A percentile compares a stretch with the other conserved stretches of the same genome.
phyloP scores from a whole-genome alignment of 1,140 invertebrate genomes.

The Pseudomyrmex pallidus region DNA sequence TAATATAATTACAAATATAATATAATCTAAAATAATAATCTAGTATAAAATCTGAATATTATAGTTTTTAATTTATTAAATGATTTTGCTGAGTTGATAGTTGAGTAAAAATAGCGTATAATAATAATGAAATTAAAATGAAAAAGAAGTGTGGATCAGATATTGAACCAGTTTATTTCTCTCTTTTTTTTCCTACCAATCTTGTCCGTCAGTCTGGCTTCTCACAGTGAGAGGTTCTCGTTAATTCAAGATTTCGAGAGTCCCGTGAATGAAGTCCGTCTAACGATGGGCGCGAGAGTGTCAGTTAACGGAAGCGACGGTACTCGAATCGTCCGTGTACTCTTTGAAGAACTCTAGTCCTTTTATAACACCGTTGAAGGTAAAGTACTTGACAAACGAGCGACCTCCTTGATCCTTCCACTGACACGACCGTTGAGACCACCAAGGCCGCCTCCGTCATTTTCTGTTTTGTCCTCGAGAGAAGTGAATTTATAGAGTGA shows the following conservation, averaged over 20 bases:
- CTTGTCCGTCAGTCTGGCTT: not conserved
- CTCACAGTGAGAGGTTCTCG: slow-evolving; percentile 28
- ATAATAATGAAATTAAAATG: not conserved
- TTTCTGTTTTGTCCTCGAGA: slow-evolving; percentile 19
- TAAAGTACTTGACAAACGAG: slow-evolving; percentile 68
- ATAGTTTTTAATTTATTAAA: slow-evolving; percentile 1
- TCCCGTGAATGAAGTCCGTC: slow-evolving; percentile 63
- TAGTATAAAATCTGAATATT: not conserved
- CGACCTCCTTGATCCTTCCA: slow-evolving; percentile 62
- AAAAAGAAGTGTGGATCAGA: not conserved
- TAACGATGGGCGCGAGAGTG: slow-evolving; percentile 65
- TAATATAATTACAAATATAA: not conserved
- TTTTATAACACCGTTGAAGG: slow-evolving; percentile 61
- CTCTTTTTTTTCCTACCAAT: not conserved
- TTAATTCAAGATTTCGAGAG: slow-evolving; percentile 66
- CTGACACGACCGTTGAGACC: slow-evolving; percentile 27
- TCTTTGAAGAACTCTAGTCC: slow-evolving; percentile 61
- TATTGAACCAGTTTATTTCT: not conserved
- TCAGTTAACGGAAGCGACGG: slow-evolving; percentile 66
- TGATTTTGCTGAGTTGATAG: not conserved
- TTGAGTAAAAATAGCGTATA: not conserved
- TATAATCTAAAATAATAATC: not conserved
- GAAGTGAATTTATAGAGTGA: not conserved
- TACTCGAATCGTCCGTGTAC: slow-evolving; percentile 63
- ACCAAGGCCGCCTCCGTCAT: slow-evolving; percentile 8